phyloP scores from a whole-genome alignment of 2,113 vertebrate genomes.

The Butastur rufipennis region DNA sequence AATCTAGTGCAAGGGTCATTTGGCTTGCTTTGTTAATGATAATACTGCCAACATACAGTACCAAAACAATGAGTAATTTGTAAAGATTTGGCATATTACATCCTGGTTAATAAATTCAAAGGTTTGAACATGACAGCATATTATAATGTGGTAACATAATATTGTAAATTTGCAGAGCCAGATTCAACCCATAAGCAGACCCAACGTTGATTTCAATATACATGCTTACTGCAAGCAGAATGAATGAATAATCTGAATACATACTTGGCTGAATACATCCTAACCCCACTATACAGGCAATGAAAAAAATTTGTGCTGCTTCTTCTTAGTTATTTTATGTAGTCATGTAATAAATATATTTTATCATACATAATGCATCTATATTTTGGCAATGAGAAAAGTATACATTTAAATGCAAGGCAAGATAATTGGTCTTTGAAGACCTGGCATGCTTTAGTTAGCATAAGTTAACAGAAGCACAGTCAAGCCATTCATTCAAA shows the following conservation, averaged over 20 bases:
- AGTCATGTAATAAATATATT: neutral
- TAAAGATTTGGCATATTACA: conserved; percentile 40
- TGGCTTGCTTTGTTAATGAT: conserved; percentile 4
- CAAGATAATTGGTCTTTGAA: neutral
- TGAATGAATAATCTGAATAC: neutral
- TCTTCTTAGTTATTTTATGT: neutral
- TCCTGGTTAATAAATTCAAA: conserved; percentile 34
- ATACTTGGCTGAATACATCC: neutral
- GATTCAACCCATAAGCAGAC: neutral
- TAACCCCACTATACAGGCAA: neutral
- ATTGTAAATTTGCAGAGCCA: neutral
- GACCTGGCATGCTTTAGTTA: neutral
- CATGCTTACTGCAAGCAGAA: neutral
- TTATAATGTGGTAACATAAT: conserved; percentile 28
- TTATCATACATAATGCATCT: neutral
- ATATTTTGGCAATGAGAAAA: neutral
- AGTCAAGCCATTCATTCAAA: neutral
- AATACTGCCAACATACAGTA: conserved; percentile 26
- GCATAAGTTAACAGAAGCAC: neutral
- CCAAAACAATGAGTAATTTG: conserved; percentile 38
- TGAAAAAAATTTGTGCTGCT: neutral
- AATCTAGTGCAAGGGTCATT: conserved; percentile 27
- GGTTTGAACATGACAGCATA: conserved; percentile 21
- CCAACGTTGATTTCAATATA: neutral
- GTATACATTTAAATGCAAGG: neutral